Conservation (phyloP, 2,888 invertebrate genomes). For the Aquatica leii region DNA sequence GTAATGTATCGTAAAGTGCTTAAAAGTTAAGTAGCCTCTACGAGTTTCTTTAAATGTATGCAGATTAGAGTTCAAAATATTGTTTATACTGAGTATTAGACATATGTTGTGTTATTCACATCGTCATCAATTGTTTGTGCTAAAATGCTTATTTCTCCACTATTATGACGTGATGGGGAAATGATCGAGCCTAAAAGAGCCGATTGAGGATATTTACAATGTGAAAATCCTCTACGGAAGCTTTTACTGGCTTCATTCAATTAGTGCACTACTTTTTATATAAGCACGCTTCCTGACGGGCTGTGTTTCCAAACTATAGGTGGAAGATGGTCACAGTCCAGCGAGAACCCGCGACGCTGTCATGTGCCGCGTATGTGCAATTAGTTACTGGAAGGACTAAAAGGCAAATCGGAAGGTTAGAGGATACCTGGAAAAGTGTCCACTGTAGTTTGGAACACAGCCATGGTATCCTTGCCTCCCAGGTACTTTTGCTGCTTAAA, state of each 20-base stretch:
- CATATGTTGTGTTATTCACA: constrained; percentile 29
- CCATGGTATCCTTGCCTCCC: constrained; percentile 71
- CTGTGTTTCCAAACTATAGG: constrained; percentile 63
- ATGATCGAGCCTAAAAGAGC: no score
- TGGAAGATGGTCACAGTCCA: constrained; percentile 55
- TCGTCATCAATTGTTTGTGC: constrained; percentile 36
- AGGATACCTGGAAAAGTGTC: constrained; percentile 60
- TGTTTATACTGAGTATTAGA: not conserved
- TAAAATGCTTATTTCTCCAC: constrained; percentile 39
- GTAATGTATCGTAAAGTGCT: no score
- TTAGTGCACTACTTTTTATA: constrained; percentile 39
- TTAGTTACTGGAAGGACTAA: constrained; percentile 51
- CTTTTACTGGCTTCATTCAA: not conserved
- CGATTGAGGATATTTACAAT: no score
- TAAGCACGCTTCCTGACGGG: constrained; percentile 57
- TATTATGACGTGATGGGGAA: constrained; percentile 41
- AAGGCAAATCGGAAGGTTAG: constrained; percentile 52
- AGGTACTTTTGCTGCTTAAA: constrained; percentile 60
- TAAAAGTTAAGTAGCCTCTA: no score
- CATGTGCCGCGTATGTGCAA: constrained; percentile 47
- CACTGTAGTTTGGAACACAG: constrained; percentile 69
- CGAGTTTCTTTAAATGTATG: no score
- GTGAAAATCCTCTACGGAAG: not conserved
- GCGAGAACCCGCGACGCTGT: constrained; percentile 49
- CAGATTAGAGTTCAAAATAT: no score